A percentile compares a stretch with the other conserved stretches of the same genome.
These are phyloP conservation scores for Xanthorhoe designata DNA, from an alignment of 2,888 invertebrate species.

Conservation along the genomic window DNA sequence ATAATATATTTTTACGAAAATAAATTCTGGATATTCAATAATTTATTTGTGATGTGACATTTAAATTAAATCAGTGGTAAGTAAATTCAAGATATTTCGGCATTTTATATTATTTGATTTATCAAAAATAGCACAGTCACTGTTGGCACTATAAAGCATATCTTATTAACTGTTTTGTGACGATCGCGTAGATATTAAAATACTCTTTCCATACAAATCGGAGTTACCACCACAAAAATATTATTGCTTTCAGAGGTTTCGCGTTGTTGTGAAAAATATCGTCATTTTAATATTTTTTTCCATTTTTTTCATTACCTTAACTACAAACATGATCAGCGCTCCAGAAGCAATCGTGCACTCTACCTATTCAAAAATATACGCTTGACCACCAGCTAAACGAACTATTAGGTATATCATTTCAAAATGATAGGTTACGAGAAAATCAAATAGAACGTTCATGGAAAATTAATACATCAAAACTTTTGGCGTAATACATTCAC, in stretches of 20 bases:
- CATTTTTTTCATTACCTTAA: constrained; percentile 51
- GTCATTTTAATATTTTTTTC: constrained; percentile 51
- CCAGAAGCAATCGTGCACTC: constrained; percentile 81
- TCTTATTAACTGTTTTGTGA: constrained; percentile 68
- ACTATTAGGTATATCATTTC: constrained; percentile 65
- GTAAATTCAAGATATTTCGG: not conserved
- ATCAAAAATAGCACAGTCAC: constrained; percentile 63
- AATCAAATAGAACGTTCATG: constrained; percentile 73
- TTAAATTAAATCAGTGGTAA: constrained; percentile 8
- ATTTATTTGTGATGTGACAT: constrained; percentile 19
- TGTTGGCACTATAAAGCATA: constrained; percentile 71
- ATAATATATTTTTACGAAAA: constrained; percentile 40
- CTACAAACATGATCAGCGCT: constrained; percentile 61
- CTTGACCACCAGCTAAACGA: constrained; percentile 84
- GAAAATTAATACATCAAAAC: constrained; percentile 85
- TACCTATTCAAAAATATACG: constrained; percentile 78
- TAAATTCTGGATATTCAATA: constrained; percentile 29
- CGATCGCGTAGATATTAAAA: constrained; percentile 78
- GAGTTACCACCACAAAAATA: constrained; percentile 80
- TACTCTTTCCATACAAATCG: constrained; percentile 72
- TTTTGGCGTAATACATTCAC: constrained; percentile 83
- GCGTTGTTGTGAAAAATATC: constrained; percentile 77
- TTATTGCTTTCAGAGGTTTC: constrained; percentile 81
- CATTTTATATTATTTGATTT: constrained; percentile 27
- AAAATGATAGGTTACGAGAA: constrained; percentile 48